Base-by-base conservation (phyloP, 2,797 vertebrate species). In the Phoxinus dragarum region DNA sequence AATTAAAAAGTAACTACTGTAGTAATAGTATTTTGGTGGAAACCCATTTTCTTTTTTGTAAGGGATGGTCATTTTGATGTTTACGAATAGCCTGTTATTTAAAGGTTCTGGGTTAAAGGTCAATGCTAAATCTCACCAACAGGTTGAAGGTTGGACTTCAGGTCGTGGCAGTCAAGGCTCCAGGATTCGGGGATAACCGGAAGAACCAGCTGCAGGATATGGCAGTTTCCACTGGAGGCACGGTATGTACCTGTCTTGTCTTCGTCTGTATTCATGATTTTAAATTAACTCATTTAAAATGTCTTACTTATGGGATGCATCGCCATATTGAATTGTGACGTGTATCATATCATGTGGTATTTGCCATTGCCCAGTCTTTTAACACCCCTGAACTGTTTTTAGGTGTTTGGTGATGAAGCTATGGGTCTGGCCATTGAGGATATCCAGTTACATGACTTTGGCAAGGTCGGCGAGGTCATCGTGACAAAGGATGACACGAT, bases 341-440 rank as follows among this genome's bases (percentile, higher is more conserved):
- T 5, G n/a, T 8, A 36, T 16, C 7, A 8, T 42, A 40, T 61
- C 56, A n/a, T 11, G 4, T 42, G 23, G 23, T 76, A 74, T 1
- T 56, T 73, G n/a, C 44, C 27, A 52, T 11, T 34, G 8, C 16
- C 27, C 7, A 34, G 2, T 80, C 69, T 61, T 6, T 21, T 49
- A n/a, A 82, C 38, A 44, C 38, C 3, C 21, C 1, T 36, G 61
- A 44, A 6, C 27, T 76, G 8, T 66, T 23, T 54, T 36, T 90
- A 99, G 98, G 97, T 99, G 54, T 99, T 99, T 61, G 98, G 98
- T n/a, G 98, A 99, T n/a, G 98, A 99, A 3, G 94, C 96, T 1
- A 42, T 97, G 79, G 94, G 90, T 40, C 49, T 99, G 17, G 97
- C 97, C 3, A 89, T 99, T 1, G 98, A 99, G 91, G 98, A 99